phyloP scores from a whole-genome alignment of 2,797 vertebrate species.

The Emys orbicularis region DNA sequence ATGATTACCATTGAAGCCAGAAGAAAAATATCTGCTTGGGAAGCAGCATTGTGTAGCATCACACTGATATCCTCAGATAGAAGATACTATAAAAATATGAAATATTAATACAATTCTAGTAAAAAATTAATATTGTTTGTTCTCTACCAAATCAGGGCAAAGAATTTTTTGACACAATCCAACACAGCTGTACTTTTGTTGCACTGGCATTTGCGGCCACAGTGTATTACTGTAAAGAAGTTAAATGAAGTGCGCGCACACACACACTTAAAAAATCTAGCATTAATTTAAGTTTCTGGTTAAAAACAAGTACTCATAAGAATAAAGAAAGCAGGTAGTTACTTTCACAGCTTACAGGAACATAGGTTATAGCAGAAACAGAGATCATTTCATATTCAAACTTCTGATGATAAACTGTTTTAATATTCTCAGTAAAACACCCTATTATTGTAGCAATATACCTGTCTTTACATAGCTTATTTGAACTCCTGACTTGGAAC shows the following conservation, averaged over 20 bases:
- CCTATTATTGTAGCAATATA: neutral
- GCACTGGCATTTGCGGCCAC: neutral
- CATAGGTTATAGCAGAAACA: neutral
- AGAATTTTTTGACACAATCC: neutral
- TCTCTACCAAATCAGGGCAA: neutral
- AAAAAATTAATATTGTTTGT: neutral
- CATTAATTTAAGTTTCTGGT: neutral
- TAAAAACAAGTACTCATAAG: neutral
- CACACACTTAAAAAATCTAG: neutral
- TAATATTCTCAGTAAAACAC: neutral
- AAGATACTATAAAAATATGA: neutral
- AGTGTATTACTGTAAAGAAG: neutral
- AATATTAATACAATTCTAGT: neutral
- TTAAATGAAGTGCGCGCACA: neutral
- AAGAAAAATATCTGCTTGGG: neutral
- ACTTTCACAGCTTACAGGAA: neutral
- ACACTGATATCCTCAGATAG: neutral
- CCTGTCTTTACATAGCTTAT: neutral
- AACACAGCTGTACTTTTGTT: neutral
- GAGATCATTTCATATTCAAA: neutral
- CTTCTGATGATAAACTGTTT: conserved; percentile 25
- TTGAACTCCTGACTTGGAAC: neutral
- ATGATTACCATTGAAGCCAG: neutral
- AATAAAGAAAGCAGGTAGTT: neutral
- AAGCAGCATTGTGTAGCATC: neutral